Percentiles rank a stretch among this genome's conserved stretches.
phyloP scores from a whole-genome alignment of 2,888 invertebrate genomes.

The Ichneumoninae sp. region DNA sequence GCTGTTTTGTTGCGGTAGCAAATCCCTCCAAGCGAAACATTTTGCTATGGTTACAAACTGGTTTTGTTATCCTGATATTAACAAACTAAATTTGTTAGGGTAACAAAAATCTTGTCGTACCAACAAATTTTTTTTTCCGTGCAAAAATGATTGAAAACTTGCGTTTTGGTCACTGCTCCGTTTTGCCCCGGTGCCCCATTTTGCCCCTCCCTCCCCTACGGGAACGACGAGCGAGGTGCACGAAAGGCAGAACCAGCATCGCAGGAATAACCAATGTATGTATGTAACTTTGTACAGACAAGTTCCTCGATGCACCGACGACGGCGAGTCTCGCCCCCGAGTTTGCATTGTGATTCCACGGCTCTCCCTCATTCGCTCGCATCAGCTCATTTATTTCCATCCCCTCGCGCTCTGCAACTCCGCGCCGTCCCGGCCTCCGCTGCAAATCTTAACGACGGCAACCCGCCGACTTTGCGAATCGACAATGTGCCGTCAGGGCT shows the following conservation, averaged over 20 bases:
- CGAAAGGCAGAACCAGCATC: conserved; percentile 31
- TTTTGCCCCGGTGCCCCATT: no score
- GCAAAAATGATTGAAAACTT: no score
- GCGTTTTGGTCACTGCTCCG: no score
- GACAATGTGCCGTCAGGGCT: neutral
- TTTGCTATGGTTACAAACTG: no score
- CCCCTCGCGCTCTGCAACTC: conserved; percentile 1
- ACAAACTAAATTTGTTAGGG: no score
- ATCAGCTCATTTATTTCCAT: conserved; percentile 41
- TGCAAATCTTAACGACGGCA: conserved; percentile 4
- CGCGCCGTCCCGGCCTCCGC: neutral
- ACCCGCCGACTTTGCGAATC: neutral
- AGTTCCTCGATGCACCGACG: conserved; percentile 48
- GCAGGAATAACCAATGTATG: conserved; percentile 21
- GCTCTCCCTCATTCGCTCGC: conserved; percentile 16
- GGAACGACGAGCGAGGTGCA: conserved; percentile 24
- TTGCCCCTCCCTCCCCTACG: neutral
- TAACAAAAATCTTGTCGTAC: no score
- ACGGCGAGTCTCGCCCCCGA: conserved; percentile 19
- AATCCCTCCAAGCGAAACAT: no score
- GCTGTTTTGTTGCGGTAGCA: no score
- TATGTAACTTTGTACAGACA: conserved; percentile 60
- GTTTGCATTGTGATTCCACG: conserved; percentile 60
- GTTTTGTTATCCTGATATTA: no score
- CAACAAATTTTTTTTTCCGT: no score